phyloP scores from a whole-genome alignment of 2,888 invertebrate genomes.

The Ashinkailepas kermadecensis region DNA sequence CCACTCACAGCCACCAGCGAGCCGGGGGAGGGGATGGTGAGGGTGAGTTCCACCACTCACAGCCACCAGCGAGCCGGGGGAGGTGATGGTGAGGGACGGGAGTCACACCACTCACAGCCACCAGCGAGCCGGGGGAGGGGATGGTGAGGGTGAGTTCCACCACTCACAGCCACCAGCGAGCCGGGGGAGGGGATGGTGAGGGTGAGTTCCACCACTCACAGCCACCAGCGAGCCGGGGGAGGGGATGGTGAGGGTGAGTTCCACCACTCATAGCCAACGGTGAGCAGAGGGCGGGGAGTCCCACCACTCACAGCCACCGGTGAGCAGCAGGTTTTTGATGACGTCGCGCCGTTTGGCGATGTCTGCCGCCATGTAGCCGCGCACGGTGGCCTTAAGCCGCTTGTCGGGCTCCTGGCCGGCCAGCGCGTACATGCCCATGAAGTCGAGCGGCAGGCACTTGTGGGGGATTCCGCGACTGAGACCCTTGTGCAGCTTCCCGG shows the following conservation, averaged over 20 bases:
- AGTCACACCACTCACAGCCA: slow-evolving; percentile 38
- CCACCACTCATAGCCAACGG: slow-evolving; percentile 44
- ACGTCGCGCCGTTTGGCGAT: slow-evolving; percentile 83
- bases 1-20: slow-evolving; percentile 48
- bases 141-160: no score
- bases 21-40: no score
- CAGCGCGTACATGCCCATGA: slow-evolving; percentile 90
- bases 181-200: no score
- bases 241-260: no score
- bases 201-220: slow-evolving; percentile 38
- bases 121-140: slow-evolving; percentile 51
- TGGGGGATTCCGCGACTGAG: slow-evolving; percentile 71
- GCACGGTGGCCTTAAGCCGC: slow-evolving; percentile 51
- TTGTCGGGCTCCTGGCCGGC: slow-evolving; percentile 82
- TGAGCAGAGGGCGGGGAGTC: slow-evolving; percentile 46
- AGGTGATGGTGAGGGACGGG: no score
- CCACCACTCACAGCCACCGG: slow-evolving; percentile 44
- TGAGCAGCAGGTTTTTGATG: slow-evolving; percentile 69
- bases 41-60: slow-evolving; percentile 38
- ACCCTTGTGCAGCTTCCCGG: slow-evolving; percentile 87
- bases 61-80: slow-evolving; percentile 49
- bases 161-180: slow-evolving; percentile 49
- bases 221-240: slow-evolving; percentile 48
- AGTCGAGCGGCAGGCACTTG: slow-evolving; percentile 87
- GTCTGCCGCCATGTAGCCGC: slow-evolving; percentile 78